phyloP scores from a whole-genome alignment of 2,113 vertebrate genomes.

The Pao palembangensis region DNA sequence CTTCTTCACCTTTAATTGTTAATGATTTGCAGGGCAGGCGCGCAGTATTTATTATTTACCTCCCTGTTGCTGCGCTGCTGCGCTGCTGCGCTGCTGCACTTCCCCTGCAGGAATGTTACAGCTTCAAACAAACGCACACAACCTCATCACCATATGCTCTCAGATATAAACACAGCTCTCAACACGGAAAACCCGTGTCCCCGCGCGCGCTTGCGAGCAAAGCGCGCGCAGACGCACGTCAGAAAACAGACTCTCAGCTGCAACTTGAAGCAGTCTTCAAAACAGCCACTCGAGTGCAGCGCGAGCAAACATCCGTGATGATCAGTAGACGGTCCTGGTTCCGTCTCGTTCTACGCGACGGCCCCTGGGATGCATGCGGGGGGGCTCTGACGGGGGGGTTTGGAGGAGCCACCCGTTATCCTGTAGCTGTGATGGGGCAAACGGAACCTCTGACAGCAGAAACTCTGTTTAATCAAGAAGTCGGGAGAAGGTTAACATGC shows the following conservation, averaged over 20 bases:
- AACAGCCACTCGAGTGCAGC: conserved; percentile 13
- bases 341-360: conserved; percentile 42
- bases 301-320: conserved; percentile 15
- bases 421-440: conserved; percentile 3
- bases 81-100: background rate
- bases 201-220: background rate
- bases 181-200: background rate
- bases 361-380: conserved; percentile 19
- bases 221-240: background rate
- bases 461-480: too few relatives aligned
- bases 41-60: background rate
- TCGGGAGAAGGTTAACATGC: too few relatives aligned
- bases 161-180: background rate
- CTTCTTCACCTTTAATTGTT: background rate
- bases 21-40: background rate
- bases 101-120: background rate
- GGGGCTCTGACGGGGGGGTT: conserved; percentile 25
- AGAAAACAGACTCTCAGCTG: background rate
- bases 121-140: background rate
- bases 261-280: background rate
- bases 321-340: conserved; percentile 38
- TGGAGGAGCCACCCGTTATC: conserved; percentile 24
- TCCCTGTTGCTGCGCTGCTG: background rate
- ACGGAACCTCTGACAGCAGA: background rate
- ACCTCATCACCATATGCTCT: background rate